Evolutionary conservation across 2,888 invertebrate species (phyloP).

Genomic region (Yponomeuta plumbellus): DNA sequence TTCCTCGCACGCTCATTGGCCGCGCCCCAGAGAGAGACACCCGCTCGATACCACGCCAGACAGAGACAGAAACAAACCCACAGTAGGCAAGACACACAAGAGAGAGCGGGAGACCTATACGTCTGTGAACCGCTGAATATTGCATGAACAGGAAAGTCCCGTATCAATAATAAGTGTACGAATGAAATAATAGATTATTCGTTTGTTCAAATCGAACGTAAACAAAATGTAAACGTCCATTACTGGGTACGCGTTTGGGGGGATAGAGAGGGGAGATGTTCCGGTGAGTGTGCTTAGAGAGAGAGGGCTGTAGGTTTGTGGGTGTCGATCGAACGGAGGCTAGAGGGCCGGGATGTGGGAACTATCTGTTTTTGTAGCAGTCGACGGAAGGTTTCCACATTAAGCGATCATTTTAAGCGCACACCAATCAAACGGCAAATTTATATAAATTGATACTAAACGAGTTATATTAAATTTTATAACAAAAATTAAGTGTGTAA

Average conservation of each 20-base stretch:
- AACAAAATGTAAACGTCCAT: conserved; percentile 74
- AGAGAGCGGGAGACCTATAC: conserved; percentile 41
- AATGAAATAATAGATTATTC: conserved; percentile 77
- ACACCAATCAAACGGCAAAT: conserved; percentile 75
- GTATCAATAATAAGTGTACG: conserved; percentile 75
- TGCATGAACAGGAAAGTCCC: conserved; percentile 63
- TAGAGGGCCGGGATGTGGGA: conserved; percentile 36
- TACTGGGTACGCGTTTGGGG: conserved; percentile 53
- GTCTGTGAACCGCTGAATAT: conserved; percentile 54
- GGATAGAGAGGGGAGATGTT: conserved; percentile 31
- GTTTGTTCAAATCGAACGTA: conserved; percentile 75
- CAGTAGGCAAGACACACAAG: conserved; percentile 16
- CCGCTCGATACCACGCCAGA: conserved; percentile 46
- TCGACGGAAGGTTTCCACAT: conserved; percentile 69
- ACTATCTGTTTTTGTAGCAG: conserved; percentile 68
- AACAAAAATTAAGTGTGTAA: conserved; percentile 77
- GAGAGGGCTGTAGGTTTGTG: conserved; percentile 32
- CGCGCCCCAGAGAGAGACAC: conserved; percentile 25
- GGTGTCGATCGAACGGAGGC: conserved; percentile 25
- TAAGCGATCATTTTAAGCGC: conserved; percentile 74
- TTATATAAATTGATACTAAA: conserved; percentile 77
- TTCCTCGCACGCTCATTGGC: conserved; percentile 57
- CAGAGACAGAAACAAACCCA: conserved; percentile 34
- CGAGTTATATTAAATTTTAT: conserved; percentile 76
- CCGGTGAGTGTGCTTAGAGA: conserved; percentile 40